phyloP scores from a whole-genome alignment of 2,888 invertebrate species.

The Aproaerema taeniolella region DNA sequence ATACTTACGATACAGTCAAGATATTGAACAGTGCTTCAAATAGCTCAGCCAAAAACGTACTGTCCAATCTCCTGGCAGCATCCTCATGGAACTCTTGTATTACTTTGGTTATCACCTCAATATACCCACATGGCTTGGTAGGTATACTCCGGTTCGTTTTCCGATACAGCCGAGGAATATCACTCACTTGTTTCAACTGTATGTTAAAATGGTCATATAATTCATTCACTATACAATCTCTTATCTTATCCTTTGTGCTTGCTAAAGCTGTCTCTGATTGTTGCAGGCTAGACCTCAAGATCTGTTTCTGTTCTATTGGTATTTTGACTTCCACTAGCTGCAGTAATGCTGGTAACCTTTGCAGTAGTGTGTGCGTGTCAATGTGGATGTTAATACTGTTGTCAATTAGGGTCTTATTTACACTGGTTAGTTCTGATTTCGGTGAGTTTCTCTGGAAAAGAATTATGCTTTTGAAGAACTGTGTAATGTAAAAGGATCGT shows the following conservation, averaged over 20 bases:
- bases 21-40: slow-evolving; percentile 62
- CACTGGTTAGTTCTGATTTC: slow-evolving; percentile 42
- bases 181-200: slow-evolving; percentile 89
- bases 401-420: slow-evolving; percentile 54
- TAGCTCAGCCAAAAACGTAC: slow-evolving; percentile 45
- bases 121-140: slow-evolving; percentile 87
- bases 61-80: slow-evolving; percentile 54
- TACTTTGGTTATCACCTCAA: slow-evolving; percentile 80
- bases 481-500: too few species aligned
- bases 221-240: slow-evolving; percentile 59
- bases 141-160: slow-evolving; percentile 94
- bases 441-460: slow-evolving; percentile 45
- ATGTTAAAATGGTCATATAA: slow-evolving; percentile 63
- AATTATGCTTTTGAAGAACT: too few species aligned
- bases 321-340: slow-evolving; percentile 43
- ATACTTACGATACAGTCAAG: slow-evolving; percentile 77
- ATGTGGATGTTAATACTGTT: slow-evolving; percentile 58
- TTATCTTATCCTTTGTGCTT: slow-evolving; percentile 45
- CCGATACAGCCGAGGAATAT: slow-evolving; percentile 94
- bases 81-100: slow-evolving; percentile 77
- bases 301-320: slow-evolving; percentile 34
- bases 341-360: slow-evolving; percentile 47
- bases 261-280: slow-evolving; percentile 42
- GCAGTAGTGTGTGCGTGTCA: slow-evolving; percentile 45
- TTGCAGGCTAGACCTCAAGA: slow-evolving; percentile 44